These are phyloP conservation scores for Hoplodrina blanda DNA, from an alignment of 2,888 invertebrate species.

Conservation along the genomic window DNA sequence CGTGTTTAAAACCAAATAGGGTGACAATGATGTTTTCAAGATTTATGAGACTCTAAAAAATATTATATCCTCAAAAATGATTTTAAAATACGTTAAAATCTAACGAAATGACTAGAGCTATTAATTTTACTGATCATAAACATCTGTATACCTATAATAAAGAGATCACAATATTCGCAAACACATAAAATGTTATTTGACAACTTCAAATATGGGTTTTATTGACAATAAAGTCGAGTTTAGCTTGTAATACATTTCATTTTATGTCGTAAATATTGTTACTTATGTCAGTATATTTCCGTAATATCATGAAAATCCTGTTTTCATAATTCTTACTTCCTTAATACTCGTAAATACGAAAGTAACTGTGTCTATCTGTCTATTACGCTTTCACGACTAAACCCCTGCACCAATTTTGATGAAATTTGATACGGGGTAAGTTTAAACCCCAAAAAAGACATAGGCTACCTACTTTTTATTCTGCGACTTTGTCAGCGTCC, in stretches of 20 bases:
- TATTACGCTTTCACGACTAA: too few species aligned
- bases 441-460: too few species aligned
- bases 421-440: too few species aligned
- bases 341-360: too few species aligned
- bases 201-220: constrained; percentile 41
- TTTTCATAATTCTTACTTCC: too few species aligned
- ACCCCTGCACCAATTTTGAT: too few species aligned
- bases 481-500: too few species aligned
- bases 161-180: constrained; percentile 37
- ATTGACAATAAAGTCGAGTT: constrained; percentile 38
- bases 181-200: constrained; percentile 38
- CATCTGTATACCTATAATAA: constrained; percentile 12
- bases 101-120: background rate
- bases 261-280: constrained; percentile 23
- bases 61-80: background rate
- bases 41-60: background rate
- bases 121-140: constrained; percentile 16
- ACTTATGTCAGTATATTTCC: background rate
- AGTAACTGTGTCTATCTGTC: too few species aligned
- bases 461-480: too few species aligned
- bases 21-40: background rate
- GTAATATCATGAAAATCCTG: constrained; percentile 1
- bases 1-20: background rate
- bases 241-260: constrained; percentile 4
- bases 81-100: background rate